phyloP scores from a whole-genome alignment of 2,113 vertebrate species.

The Oceanites oceanicus region DNA sequence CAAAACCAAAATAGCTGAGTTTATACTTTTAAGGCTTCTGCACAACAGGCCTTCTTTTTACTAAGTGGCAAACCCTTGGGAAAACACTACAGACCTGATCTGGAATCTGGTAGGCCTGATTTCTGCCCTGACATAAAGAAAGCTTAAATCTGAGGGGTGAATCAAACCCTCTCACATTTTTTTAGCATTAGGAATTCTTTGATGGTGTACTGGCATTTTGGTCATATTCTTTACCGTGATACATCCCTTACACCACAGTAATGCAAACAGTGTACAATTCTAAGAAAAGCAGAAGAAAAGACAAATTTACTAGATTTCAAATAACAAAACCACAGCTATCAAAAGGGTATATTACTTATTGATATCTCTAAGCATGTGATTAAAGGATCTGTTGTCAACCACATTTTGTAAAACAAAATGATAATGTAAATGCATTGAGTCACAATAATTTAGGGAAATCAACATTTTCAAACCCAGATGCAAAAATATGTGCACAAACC shows the following conservation, averaged over 20 bases:
- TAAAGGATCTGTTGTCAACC: not conserved
- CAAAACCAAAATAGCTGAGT: conserved; percentile 53
- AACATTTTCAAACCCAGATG: not conserved
- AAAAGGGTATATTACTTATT: not conserved
- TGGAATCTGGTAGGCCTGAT: conserved; percentile 20
- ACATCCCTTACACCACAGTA: not conserved
- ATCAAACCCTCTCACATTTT: not conserved
- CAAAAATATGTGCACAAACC: not conserved
- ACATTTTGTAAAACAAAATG: not conserved
- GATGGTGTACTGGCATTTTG: not conserved
- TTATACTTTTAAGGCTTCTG: not conserved
- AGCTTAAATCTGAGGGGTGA: conserved; percentile 24
- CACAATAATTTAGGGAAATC: not conserved
- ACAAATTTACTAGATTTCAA: not conserved
- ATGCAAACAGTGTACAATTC: not conserved
- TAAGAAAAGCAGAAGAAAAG: conserved; percentile 27
- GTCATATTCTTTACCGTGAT: not conserved
- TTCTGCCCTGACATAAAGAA: not conserved
- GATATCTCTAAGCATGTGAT: not conserved
- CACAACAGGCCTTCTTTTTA: conserved; percentile 30
- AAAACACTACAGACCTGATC: not conserved
- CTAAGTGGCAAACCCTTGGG: conserved; percentile 27
- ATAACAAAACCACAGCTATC: not conserved
- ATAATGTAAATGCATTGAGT: not conserved
- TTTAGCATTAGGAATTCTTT: not conserved